Base-by-base conservation (phyloP, 2,888 invertebrate genomes). In the Endotricha flammealis region DNA sequence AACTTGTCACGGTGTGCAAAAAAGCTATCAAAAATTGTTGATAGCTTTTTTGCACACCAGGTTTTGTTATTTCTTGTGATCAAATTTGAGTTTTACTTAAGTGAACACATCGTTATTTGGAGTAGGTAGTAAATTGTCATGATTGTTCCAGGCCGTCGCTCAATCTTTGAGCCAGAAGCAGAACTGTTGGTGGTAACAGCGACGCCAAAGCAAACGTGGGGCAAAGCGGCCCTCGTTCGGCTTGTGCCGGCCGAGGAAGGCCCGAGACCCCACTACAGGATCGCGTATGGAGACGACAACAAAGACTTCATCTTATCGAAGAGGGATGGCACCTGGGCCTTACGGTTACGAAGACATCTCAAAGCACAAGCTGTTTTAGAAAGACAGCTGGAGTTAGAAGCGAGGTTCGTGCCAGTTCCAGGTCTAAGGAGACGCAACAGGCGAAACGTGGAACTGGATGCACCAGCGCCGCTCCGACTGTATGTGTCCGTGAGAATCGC, bases 311-410 rank as follows among this genome's bases (percentile, higher is more conserved):
- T 74, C 8, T 64, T 85, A 7, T 66, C 65, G 48, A 75, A 75
- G 45, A 58, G 77, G 0, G 80, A 82, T 45, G 85, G 85, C 23
- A 57, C 69, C 1, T 83, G 85, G 75, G 81, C 81, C 25, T 50
- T 85, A 16, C 36, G 83, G 1, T 44, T 83, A 0, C 38, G 85
- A 14, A 63, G 54, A 4, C 82, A 80, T 33, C 42, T 85, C 6
- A 68, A 68, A 36, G 40, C 58, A 0, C 39, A 57, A 22, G 57
- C 52, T 1, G 45, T 33, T 1, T 24, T 80, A 5, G 64, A 74
- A 24, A 51, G 55, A 1, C 85, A 85, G 42, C 40, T 85, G n/a
- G 85, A 85, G 46, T 38, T 85, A 1, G 85, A 85, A 16, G 85
- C 82, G 1, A 55, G 83, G 22, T 79, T 80, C 49, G 82, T 83